Evolutionary conservation across 1,140 invertebrate genomes (phyloP).

Genomic region (Macrocentrus cingulum): DNA sequence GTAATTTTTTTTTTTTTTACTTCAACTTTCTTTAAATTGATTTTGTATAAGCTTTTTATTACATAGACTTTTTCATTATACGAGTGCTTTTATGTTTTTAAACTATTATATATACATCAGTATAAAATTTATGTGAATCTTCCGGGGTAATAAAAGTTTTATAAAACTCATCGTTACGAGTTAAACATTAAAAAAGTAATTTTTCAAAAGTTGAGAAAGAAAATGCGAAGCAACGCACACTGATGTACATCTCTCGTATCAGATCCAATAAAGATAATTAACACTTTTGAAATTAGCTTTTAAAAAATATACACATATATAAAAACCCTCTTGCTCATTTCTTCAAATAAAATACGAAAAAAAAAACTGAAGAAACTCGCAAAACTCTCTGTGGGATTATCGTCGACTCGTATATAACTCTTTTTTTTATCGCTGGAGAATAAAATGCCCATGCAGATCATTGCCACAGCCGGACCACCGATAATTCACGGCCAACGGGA

Average conservation of each 20-base stretch:
- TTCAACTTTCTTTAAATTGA: too few relatives aligned
- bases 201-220: not conserved
- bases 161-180: not conserved
- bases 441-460: constrained; percentile 7
- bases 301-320: not conserved
- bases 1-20: too few relatives aligned
- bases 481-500: constrained; percentile 13
- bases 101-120: constrained; percentile 7
- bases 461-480: constrained; percentile 3
- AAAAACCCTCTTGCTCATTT: too few relatives aligned
- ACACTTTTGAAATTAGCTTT: not conserved
- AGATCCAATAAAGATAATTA: not conserved
- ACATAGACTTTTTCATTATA: too few relatives aligned
- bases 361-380: not conserved
- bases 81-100: too few relatives aligned
- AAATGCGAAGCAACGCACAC: not conserved
- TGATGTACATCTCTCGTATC: not conserved
- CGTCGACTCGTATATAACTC: too few relatives aligned
- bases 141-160: not conserved
- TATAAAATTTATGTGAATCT: too few relatives aligned
- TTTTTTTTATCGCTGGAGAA: constrained; percentile 10
- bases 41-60: too few relatives aligned
- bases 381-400: too few relatives aligned
- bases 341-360: not conserved
- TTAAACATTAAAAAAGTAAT: constrained; percentile 15